Evolutionary conservation across 2,113 vertebrate species (phyloP).

Genomic region (Heterotilapia buettikoferi): DNA sequence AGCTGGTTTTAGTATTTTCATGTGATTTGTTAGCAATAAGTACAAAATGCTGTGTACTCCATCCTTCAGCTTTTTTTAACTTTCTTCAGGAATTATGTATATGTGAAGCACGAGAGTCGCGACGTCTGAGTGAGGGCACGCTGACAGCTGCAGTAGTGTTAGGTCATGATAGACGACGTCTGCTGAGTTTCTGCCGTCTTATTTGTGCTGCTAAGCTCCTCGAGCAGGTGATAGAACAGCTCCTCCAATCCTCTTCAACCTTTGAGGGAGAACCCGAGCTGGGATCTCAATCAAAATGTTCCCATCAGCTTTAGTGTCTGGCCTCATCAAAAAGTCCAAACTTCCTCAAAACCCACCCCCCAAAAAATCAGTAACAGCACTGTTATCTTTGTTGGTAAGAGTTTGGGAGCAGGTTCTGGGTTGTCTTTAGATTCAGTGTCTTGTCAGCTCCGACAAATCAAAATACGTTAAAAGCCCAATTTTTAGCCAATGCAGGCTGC

Average conservation of each 20-base stretch:
- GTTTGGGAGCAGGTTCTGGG: not conserved
- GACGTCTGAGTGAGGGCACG: not conserved
- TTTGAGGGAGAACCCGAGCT: not conserved
- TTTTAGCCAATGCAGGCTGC: not conserved
- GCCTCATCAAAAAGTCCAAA: not conserved
- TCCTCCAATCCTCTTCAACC: not conserved
- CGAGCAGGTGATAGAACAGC: not conserved
- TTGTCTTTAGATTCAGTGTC: not conserved
- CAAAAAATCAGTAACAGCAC: not conserved
- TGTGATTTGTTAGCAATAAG: not conserved
- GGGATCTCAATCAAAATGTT: not conserved
- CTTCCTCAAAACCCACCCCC: not conserved
- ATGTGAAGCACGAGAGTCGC: not conserved
- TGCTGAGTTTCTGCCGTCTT: constrained; percentile 10
- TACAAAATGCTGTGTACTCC: not conserved
- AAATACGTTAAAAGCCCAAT: not conserved
- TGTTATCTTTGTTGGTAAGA: not conserved
- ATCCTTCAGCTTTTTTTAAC: not conserved
- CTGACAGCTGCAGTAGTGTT: not conserved
- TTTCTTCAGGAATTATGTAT: not conserved
- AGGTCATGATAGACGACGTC: not conserved
- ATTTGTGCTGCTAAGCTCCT: constrained; percentile 4
- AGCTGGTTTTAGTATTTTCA: not conserved
- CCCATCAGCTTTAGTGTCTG: not conserved
- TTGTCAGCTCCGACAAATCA: not conserved